phyloP scores from a whole-genome alignment of 2,888 invertebrate species.

The Eupithecia exiguata region DNA sequence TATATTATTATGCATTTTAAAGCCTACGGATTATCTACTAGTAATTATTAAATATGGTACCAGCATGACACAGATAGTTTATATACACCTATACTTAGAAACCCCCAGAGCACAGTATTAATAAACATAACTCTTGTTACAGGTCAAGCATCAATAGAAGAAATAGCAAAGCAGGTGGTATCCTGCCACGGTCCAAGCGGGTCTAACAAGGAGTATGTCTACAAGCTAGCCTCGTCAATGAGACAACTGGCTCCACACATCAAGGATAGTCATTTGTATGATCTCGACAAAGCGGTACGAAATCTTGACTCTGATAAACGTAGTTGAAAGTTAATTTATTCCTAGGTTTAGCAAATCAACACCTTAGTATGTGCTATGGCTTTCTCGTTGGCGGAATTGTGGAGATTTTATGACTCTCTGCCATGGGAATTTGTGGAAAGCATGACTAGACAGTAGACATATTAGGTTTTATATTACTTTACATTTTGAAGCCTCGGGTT shows the following conservation, averaged over 20 bases:
- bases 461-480: neutral
- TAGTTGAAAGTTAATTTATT: slow-evolving; percentile 24
- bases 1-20: too few relatives aligned
- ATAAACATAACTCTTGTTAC: slow-evolving; percentile 57
- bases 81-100: neutral
- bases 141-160: slow-evolving; percentile 89
- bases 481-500: neutral
- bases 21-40: too few relatives aligned
- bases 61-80: too few relatives aligned
- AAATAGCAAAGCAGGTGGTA: slow-evolving; percentile 91
- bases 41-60: too few relatives aligned
- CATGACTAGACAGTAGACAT: too few relatives aligned
- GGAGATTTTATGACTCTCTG: neutral
- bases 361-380: neutral
- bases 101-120: neutral
- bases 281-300: slow-evolving; percentile 85
- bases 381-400: neutral
- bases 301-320: slow-evolving; percentile 53
- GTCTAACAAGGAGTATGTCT: slow-evolving; percentile 95
- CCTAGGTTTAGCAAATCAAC: neutral
- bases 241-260: slow-evolving; percentile 88
- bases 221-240: slow-evolving; percentile 92
- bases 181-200: slow-evolving; percentile 93
- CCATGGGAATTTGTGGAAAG: neutral
- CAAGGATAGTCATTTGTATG: slow-evolving; percentile 90